These are phyloP conservation scores for Crambe crambe DNA, from an alignment of 37 sponge, comb jelly and placozoan species.

Conservation along the genomic window DNA sequence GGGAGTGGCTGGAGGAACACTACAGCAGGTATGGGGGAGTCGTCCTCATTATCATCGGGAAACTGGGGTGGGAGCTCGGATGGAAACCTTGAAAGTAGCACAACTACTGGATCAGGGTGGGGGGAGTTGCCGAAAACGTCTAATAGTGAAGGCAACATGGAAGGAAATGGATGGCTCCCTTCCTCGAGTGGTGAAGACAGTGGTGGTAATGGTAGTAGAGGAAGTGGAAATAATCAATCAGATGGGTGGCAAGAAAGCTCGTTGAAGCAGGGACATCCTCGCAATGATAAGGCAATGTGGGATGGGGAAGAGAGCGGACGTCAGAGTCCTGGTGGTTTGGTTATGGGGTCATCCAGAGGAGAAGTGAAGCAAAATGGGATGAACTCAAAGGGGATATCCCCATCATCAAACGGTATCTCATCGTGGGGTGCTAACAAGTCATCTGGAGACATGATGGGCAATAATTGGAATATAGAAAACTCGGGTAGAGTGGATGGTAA, in stretches of 20 bases:
- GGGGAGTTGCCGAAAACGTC: not conserved
- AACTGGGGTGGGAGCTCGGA: not conserved
- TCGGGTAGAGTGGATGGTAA: too few species aligned
- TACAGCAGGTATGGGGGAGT: not conserved
- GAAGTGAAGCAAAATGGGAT: not conserved
- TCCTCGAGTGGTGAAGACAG: not conserved
- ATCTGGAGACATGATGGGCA: not conserved
- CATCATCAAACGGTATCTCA: not conserved
- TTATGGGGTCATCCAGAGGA: not conserved
- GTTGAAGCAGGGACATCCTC: not conserved
- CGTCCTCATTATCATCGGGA: not conserved
- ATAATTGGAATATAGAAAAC: constrained; percentile 22
- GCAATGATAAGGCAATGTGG: not conserved
- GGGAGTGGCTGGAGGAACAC: constrained; percentile 52
- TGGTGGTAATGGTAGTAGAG: not conserved
- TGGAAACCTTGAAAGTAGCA: not conserved
- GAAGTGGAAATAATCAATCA: not conserved
- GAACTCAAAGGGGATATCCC: not conserved
- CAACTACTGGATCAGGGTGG: not conserved
- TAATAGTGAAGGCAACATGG: not conserved
- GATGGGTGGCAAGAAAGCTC: not conserved
- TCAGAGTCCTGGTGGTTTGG: constrained; percentile 16
- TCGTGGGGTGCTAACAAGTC: not conserved
- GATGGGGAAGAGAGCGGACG: not conserved
- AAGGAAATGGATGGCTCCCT: not conserved